Conservation (phyloP, 2,113 vertebrate species). For the Hypomesus transpacificus region DNA sequence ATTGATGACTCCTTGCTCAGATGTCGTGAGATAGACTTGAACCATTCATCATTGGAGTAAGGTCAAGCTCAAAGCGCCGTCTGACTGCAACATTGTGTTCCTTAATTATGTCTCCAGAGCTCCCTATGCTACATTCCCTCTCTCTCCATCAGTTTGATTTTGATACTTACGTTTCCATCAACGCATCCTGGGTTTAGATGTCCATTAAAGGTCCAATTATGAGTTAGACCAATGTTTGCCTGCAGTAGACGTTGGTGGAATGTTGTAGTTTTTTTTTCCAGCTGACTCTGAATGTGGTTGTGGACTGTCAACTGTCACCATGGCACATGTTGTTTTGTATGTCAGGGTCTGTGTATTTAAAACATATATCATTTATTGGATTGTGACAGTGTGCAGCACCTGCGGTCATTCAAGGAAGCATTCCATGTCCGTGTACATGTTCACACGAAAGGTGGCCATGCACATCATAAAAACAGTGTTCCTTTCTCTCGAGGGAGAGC, state of each 20-base stretch:
- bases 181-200: neutral
- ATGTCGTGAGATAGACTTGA: conserved; percentile 47
- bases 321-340: no score
- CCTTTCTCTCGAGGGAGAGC: conserved; percentile 28
- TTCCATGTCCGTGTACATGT: no score
- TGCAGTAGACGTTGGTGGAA: neutral
- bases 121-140: conserved; percentile 23
- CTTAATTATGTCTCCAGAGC: conserved; percentile 60
- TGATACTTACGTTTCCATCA: conserved; percentile 43
- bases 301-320: no score
- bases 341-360: no score
- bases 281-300: no score
- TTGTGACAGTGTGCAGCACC: no score
- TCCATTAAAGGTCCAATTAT: conserved; percentile 32
- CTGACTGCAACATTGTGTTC: conserved; percentile 43
- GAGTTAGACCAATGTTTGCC: conserved; percentile 35
- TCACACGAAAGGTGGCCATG: conserved; percentile 5
- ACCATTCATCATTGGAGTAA: conserved; percentile 68
- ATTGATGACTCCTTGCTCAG: conserved; percentile 60
- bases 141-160: conserved; percentile 34
- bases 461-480: conserved; percentile 32
- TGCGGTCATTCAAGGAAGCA: no score
- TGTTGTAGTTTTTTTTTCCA: neutral
- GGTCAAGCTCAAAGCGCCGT: conserved; percentile 58
- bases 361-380: no score